These are phyloP conservation scores for Tarsius wallacei DNA, from an alignment of 2,797 vertebrate genomes.

Conservation along the genomic window DNA sequence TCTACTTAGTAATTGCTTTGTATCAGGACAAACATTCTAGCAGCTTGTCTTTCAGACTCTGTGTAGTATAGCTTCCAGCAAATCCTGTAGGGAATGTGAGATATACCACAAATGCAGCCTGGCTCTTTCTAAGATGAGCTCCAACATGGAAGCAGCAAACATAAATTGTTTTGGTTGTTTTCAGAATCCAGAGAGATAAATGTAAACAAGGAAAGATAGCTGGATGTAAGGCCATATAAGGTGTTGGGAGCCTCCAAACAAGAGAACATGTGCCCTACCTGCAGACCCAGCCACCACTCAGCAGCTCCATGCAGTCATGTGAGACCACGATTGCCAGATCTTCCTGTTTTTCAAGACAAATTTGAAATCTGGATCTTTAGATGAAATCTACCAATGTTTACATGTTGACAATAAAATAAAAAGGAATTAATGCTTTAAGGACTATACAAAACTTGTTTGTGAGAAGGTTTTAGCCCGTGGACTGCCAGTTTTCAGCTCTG, in stretches of 20 bases:
- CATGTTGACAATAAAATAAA: not conserved
- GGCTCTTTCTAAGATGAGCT: not conserved
- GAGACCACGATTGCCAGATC: not conserved
- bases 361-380: slow-evolving; percentile 7
- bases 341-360: not conserved
- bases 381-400: not conserved
- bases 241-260: not conserved
- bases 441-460: not conserved
- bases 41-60: not conserved
- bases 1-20: not conserved
- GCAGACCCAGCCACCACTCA: not conserved
- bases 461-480: rapidly evolving
- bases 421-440: not conserved
- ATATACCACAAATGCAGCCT: not conserved
- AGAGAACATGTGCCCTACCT: rapidly evolving
- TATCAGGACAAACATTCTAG: not conserved
- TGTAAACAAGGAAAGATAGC: not conserved
- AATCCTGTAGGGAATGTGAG: not conserved
- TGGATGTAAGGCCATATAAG: not conserved
- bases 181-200: not conserved
- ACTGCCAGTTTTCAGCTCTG: not conserved
- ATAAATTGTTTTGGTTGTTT: not conserved
- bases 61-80: not conserved
- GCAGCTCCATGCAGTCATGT: not conserved
- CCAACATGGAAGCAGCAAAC: not conserved